A percentile compares a stretch with the other conserved stretches of the same genome.
Evolutionary conservation across 1,140 invertebrate species (phyloP).

Genomic region (Bathynomus jamesi): DNA sequence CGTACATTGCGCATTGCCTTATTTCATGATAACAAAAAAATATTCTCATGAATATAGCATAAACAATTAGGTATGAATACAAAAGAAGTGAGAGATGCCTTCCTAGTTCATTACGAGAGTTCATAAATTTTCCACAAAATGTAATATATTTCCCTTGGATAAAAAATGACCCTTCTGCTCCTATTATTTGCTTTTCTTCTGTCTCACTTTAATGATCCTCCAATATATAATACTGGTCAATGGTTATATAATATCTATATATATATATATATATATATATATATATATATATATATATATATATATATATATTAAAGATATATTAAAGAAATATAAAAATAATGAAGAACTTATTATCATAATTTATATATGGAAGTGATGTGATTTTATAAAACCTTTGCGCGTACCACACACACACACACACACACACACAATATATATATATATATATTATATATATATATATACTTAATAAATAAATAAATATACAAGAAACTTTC

Average conservation of each 20-base stretch:
- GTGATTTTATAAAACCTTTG: no score
- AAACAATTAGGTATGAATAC: constrained; percentile 1
- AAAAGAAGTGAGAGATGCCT: background rate
- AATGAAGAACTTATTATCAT: no score
- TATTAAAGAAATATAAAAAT: background rate
- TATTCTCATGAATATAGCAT: background rate
- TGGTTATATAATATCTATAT: background rate
- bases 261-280: background rate
- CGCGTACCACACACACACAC: background rate
- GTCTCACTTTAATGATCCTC: background rate
- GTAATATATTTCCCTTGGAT: background rate
- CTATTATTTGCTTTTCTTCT: background rate
- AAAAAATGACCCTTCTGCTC: background rate
- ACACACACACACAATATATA: background rate
- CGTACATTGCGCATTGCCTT: no score
- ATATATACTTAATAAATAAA: background rate
- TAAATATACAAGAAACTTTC: background rate
- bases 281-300: background rate
- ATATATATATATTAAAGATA: background rate
- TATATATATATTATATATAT: constrained; percentile 3
- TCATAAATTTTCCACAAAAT: background rate
- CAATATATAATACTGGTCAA: background rate
- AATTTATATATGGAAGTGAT: no score
- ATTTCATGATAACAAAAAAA: no score
- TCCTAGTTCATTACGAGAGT: background rate